Conservation (phyloP, 2,888 invertebrate species). For the Trileptium ribeirensis region DNA sequence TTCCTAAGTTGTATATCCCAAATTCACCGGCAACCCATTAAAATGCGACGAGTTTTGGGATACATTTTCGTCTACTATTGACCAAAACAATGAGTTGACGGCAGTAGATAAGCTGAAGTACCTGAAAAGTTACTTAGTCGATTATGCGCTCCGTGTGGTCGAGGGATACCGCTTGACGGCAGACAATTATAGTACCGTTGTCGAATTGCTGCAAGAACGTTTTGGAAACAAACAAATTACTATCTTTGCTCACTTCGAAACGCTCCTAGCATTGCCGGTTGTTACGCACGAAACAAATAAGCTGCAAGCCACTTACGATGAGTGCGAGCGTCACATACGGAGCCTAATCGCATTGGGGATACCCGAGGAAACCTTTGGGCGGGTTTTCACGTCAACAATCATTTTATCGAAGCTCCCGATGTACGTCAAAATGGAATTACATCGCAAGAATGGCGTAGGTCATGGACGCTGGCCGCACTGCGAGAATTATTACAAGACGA, state of each 20-base stretch:
- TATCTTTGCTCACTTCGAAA: neutral
- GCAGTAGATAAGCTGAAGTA: neutral
- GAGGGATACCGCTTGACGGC: neutral
- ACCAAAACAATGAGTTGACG: neutral
- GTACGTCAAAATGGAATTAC: neutral
- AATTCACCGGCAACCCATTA: neutral
- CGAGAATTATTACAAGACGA: neutral
- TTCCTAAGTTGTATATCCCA: neutral
- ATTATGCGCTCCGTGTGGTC: neutral
- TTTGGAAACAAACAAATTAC: neutral
- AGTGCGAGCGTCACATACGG: neutral
- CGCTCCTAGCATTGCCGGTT: neutral
- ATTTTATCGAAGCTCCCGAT: neutral
- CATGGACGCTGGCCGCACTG: neutral
- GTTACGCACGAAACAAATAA: neutral
- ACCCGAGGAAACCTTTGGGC: neutral
- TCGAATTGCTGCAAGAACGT: neutral
- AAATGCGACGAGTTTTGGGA: neutral
- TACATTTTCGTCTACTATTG: neutral
- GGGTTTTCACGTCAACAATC: slow-evolving; percentile 6
- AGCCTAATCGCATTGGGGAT: neutral
- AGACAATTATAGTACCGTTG: neutral
- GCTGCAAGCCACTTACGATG: neutral
- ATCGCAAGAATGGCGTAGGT: neutral
- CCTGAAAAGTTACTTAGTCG: neutral